These are phyloP conservation scores for Rhagologus leucostigma DNA, from an alignment of 2,113 vertebrate genomes.

Conservation along the genomic window DNA sequence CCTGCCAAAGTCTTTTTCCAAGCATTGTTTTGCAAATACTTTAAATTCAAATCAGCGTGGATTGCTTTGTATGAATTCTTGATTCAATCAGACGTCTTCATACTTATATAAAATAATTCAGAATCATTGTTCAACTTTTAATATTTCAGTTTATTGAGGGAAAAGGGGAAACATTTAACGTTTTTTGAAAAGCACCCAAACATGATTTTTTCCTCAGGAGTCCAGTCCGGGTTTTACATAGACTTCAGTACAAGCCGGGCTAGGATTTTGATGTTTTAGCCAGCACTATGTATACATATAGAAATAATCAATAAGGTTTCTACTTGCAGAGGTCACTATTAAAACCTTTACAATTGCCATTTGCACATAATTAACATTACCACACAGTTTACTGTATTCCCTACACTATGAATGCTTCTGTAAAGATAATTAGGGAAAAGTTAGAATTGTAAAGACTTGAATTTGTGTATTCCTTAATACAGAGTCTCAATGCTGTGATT, in stretches of 20 bases:
- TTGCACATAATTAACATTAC: neutral
- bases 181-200: neutral
- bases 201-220: neutral
- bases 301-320: neutral
- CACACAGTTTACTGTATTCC: neutral
- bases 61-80: neutral
- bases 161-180: neutral
- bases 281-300: neutral
- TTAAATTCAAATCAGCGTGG: neutral
- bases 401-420: neutral
- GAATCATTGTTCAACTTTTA: neutral
- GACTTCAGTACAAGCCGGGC: neutral
- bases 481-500: neutral
- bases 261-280: neutral
- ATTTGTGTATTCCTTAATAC: neutral
- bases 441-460: neutral
- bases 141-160: neutral
- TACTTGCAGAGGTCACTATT: neutral
- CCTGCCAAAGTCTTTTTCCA: neutral
- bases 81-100: neutral
- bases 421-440: constrained; percentile 4
- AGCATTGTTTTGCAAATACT: neutral
- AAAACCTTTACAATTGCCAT: constrained; percentile 25
- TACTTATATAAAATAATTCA: neutral
- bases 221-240: neutral